Percentiles rank a stretch among this genome's conserved stretches.
These are phyloP conservation scores for Cydia splendana DNA, from an alignment of 1,140 invertebrate species.

Conservation along the genomic window DNA sequence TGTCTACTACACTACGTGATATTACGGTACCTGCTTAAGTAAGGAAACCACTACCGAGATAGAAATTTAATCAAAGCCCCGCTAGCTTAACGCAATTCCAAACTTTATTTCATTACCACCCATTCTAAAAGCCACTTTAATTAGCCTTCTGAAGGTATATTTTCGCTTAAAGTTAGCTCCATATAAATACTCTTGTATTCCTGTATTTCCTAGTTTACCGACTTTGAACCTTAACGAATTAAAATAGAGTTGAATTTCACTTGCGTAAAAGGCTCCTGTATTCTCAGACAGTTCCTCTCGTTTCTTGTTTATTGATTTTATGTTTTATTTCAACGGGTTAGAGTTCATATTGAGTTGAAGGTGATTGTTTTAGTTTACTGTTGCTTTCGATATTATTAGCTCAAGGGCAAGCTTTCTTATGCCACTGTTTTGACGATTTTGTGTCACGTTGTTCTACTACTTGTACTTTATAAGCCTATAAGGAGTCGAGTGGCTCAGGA, in stretches of 20 bases:
- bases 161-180: neutral
- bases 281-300: no score
- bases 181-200: neutral
- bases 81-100: constrained; percentile 11
- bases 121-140: neutral
- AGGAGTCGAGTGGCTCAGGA: neutral
- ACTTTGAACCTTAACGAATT: neutral
- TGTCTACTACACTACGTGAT: neutral
- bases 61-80: constrained; percentile 5
- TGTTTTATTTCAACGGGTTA: neutral
- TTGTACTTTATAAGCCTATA: neutral
- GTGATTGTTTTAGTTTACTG: neutral
- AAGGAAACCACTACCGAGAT: neutral
- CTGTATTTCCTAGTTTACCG: neutral
- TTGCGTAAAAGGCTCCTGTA: no score
- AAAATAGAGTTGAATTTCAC: neutral
- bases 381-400: constrained; percentile 9
- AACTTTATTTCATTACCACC: neutral
- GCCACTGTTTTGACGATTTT: neutral
- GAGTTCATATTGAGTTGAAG: neutral
- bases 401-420: constrained; percentile 7
- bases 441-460: neutral
- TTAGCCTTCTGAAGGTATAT: neutral
- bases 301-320: neutral
- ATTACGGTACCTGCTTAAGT: neutral